Conservation (phyloP, 2,113 vertebrate genomes). For the Alces alces region DNA sequence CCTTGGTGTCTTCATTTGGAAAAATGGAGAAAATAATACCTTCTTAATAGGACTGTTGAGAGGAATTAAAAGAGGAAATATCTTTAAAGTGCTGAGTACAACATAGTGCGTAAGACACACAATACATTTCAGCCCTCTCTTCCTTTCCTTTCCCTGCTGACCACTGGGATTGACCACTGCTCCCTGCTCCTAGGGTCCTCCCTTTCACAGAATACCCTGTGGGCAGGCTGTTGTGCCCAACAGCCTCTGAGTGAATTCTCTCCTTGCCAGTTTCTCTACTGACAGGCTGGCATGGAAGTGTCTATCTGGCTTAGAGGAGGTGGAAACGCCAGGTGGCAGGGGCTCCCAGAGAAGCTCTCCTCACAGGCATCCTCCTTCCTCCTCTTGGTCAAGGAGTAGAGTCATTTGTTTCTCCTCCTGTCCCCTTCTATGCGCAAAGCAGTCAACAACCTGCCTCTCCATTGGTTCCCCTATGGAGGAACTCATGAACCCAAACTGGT, state of each 20-base stretch:
- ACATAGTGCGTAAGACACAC: neutral
- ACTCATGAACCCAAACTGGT: neutral
- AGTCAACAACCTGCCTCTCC: neutral
- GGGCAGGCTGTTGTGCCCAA: neutral
- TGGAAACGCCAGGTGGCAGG: neutral
- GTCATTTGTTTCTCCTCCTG: neutral
- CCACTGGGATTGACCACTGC: rapidly evolving
- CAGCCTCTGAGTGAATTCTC: neutral
- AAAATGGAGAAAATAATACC: slow-evolving; percentile 5
- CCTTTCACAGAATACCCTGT: neutral
- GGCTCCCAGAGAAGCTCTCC: neutral
- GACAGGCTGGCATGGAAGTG: neutral
- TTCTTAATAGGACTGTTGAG: neutral
- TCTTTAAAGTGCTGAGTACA: neutral
- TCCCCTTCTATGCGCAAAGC: neutral
- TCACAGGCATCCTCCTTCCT: neutral
- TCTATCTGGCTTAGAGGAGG: neutral
- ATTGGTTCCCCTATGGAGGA: neutral
- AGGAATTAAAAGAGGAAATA: neutral
- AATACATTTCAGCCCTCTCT: neutral
- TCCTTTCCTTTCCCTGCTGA: neutral
- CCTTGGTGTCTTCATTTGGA: neutral
- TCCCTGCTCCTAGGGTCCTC: neutral
- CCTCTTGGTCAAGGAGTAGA: neutral
- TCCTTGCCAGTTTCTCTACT: neutral